Base-by-base conservation (phyloP, 1,140 invertebrate species). In the Diabrotica undecimpunctata region DNA sequence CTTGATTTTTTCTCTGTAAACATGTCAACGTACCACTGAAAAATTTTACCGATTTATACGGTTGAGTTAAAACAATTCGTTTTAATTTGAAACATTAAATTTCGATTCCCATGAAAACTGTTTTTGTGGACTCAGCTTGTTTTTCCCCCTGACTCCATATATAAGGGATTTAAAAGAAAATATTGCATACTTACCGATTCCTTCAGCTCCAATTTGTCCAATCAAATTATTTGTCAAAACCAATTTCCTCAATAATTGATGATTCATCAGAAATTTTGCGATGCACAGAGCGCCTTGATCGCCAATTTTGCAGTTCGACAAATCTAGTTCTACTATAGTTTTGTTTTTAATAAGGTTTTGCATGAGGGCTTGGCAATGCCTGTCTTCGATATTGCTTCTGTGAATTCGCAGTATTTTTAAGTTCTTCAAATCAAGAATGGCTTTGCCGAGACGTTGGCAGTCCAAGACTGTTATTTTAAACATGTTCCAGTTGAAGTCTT, bases 221-320 rank as follows among this genome's bases (percentile, higher is more conserved):
- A 80, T 79, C 6, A 66, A 60, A 67, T 79, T 80, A 65, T 79
- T 72, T 54, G 68, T 63, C 5, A 80, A 66, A 52, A 72, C 73
- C 7, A 80, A 50, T 50, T 61, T 67, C 54, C 69, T 70, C 10
- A 80, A 55, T 14, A 59, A 71, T 7, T 66, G 65, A 65, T 76
- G 74, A 0, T 62, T 68, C 35, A 61, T 12, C 35, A 76, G 59
- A 13, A 72, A 35, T 67, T 77, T 74, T 7, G 73, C 75, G n/a
- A 79, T 68, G 62, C 75, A 78, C 14, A 77, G 61, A 12, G 77
- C 76, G 7, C 77, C 78, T n/a, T 73, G 53, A 58, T 80, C 73
- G 9, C 64, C 71, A 12, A 80, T 77, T 52, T 68, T 50, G 62
- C 77, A 79, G 62, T 79, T 66, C 12, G 77, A 77, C 52, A 80